Conservation (phyloP, 2,888 invertebrate genomes). For the Nowickia ferox region DNA sequence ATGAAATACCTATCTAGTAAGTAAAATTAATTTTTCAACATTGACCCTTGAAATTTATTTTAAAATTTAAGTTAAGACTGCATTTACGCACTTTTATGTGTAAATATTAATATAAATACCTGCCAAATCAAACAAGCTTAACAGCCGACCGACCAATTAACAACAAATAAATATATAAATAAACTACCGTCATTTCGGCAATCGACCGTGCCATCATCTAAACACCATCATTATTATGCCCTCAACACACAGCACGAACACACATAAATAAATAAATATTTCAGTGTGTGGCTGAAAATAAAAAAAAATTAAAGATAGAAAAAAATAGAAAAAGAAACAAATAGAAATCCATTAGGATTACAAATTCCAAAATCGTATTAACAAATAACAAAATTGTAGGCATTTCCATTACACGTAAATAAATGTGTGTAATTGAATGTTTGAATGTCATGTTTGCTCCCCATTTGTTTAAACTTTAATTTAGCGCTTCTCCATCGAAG, state of each 20-base stretch:
- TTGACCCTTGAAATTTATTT: slow-evolving; percentile 32
- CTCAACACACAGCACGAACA: slow-evolving; percentile 4
- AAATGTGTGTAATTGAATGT: slow-evolving; percentile 16
- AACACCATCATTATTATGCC: slow-evolving; percentile 44
- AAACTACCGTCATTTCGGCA: slow-evolving; percentile 68
- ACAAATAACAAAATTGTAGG: slow-evolving; percentile 27
- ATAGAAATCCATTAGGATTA: slow-evolving; percentile 62
- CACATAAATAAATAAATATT: background rate
- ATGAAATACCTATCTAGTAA: background rate
- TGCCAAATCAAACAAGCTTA: slow-evolving; percentile 42
- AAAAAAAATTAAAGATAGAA: too few relatives aligned
- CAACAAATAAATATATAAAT: slow-evolving; percentile 62
- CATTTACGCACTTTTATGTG: background rate
- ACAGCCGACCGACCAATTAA: slow-evolving; percentile 61
- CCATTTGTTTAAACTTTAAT: slow-evolving; percentile 59
- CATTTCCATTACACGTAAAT: slow-evolving; percentile 3
- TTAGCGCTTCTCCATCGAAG: slow-evolving; percentile 58
- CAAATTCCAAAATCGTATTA: slow-evolving; percentile 42
- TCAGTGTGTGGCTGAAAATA: slow-evolving; percentile 16
- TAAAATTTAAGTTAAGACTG: background rate
- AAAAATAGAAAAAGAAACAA: slow-evolving; percentile 42
- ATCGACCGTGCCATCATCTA: slow-evolving; percentile 57
- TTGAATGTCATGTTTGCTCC: slow-evolving; percentile 39
- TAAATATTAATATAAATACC: slow-evolving; percentile 20
- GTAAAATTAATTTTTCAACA: background rate